A percentile compares a stretch with the other conserved stretches of the same genome.
Evolutionary conservation across 2,113 vertebrate species (phyloP).

Genomic region (Hipposideros armiger): DNA sequence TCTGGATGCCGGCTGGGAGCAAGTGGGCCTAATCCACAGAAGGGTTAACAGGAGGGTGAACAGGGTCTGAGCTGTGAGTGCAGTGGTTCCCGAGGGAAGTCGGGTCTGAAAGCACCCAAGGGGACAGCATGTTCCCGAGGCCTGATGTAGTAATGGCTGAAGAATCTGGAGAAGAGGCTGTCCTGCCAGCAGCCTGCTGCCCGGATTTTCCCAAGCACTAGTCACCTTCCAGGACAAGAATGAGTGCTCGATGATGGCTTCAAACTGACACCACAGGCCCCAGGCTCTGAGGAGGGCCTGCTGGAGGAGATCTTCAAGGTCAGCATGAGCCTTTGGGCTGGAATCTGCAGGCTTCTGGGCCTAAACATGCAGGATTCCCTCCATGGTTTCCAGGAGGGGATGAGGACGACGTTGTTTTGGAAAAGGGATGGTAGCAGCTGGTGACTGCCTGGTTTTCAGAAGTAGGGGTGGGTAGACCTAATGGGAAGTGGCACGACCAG

Average conservation of each 20-base stretch:
- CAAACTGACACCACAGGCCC: neutral
- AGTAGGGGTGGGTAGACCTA: neutral
- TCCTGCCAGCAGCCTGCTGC: neutral
- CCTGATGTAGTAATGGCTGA: neutral
- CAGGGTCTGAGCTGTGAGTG: fast-evolving
- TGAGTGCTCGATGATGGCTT: neutral
- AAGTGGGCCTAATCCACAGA: neutral
- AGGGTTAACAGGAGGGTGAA: fast-evolving
- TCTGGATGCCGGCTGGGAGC: no score
- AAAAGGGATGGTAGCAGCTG: no score
- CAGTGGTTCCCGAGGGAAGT: neutral
- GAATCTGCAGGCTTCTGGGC: neutral
- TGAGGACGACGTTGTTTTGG: neutral
- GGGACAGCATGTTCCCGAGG: fast-evolving
- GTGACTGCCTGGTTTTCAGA: neutral
- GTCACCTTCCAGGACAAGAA: neutral
- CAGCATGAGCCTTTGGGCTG: neutral
- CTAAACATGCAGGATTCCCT: neutral
- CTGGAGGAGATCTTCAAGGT: neutral
- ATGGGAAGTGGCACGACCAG: no score
- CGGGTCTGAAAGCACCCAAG: fast-evolving
- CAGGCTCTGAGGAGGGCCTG: neutral
- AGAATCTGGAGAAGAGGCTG: neutral
- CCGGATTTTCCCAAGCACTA: neutral
- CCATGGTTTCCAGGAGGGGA: fast-evolving